Evolutionary conservation across 2,888 invertebrate species (phyloP).

Genomic region (Hydrotaea cyrtoneurina): DNA sequence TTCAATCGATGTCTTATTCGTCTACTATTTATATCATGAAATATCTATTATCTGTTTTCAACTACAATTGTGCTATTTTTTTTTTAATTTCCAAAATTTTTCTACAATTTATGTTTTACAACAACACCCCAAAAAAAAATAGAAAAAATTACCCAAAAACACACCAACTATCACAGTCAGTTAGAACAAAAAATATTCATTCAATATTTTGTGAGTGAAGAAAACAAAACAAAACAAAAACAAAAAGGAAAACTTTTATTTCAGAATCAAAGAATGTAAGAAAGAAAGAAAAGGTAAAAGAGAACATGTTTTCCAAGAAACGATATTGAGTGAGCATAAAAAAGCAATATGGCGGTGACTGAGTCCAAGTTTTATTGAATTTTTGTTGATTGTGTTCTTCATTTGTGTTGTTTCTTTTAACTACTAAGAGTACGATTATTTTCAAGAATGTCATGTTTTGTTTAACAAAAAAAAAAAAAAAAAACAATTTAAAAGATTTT

Average conservation of each 20-base stretch:
- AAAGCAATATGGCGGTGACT: constrained; percentile 81
- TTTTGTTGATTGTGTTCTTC: constrained; percentile 56
- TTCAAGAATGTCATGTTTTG: constrained; percentile 26
- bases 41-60: not conserved
- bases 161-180: constrained; percentile 42
- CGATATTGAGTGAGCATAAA: constrained; percentile 69
- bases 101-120: constrained; percentile 13
- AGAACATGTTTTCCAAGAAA: constrained; percentile 29
- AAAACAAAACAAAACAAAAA: constrained; percentile 28
- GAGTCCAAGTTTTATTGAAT: constrained; percentile 71
- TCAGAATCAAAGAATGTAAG: constrained; percentile 36
- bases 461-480: constrained; percentile 27
- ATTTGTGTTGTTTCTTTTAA: constrained; percentile 42
- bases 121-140: not conserved
- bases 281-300: constrained; percentile 56
- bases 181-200: not conserved
- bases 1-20: constrained; percentile 56
- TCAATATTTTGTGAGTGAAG: not conserved
- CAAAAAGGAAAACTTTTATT: constrained; percentile 17
- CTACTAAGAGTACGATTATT: constrained; percentile 36
- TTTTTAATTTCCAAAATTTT: not conserved
- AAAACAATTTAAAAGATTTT: constrained; percentile 23
- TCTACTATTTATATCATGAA: constrained; percentile 3
- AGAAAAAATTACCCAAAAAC: constrained; percentile 28
- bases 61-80: not conserved